Evolutionary conservation across 2,113 vertebrate genomes (phyloP), one percentile per base, ranked within the genome.

Genomic region (Atherinomorus stipes): DNA sequence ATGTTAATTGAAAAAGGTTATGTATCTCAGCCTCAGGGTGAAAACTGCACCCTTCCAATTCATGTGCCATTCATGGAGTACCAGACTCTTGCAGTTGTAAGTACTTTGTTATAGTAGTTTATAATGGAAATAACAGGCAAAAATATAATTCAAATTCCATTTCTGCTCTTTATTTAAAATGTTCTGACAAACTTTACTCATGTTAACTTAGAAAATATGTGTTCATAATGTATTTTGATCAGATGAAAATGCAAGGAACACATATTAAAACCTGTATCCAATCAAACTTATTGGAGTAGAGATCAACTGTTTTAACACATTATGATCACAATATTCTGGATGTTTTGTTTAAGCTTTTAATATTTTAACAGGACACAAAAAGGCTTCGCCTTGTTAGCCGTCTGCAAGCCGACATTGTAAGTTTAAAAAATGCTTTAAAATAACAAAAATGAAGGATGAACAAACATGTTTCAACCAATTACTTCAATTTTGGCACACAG

Each of bases 81-180:
- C 50, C 66, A 89, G 53, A 94, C 91, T 2, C 51, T 93, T 13
- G 59, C 76, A 38, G 91, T 93, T 26, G 93, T 93, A 77, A 91
- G 92, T 88, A 61, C 9, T 21, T 64, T 15, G 16, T 28, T 34
- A 1, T 31, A 34, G 37, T 21, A 37, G 42, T 61, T 59, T 59
- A 12, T 5, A 26, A 6, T 44, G 49, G 4, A n/a, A 2, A 16
- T 49, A 16, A 47, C 15, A 19, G 38, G 45, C 0, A 49, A 40
- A 52, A 25, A 15, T 6, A 25, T n/a, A 4, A 68, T 26, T 61
- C 3, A 61, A 4, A 31, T 47, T 26, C 1, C 31, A 25, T 4
- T 68, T 16, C 8, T 21, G 62, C 22, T 31, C 62, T 50, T 64
- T 37, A 28, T 23, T 64, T 3, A 51, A 51, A 21, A 51, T 13